Conservation (phyloP, 1,140 invertebrate genomes). For the Euura lappo region DNA sequence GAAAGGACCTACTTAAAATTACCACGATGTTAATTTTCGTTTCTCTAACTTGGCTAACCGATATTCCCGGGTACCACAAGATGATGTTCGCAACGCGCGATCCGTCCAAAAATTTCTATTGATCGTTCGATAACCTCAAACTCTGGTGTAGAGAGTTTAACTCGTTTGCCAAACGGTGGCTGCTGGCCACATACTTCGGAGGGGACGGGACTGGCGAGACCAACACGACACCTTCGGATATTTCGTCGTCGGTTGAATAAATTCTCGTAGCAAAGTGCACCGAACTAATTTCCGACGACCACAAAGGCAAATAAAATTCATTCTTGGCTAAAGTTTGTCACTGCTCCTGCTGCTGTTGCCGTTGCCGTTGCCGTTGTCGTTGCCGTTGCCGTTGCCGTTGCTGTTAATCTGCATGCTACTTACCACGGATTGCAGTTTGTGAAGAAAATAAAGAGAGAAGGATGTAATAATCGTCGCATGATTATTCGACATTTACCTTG, state of each 20-base stretch:
- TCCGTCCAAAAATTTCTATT: slow-evolving; percentile 11
- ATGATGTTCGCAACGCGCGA: neutral
- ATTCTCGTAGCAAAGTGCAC: neutral
- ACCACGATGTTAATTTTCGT: slow-evolving; percentile 1
- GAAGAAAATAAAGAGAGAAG: too few relatives aligned
- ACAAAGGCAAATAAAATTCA: too few relatives aligned
- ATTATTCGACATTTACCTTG: too few relatives aligned
- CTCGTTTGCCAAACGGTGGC: neutral
- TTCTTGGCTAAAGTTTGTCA: too few relatives aligned
- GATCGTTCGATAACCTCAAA: slow-evolving; percentile 12
- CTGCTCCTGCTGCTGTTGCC: too few relatives aligned
- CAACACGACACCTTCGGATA: neutral
- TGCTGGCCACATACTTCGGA: neutral
- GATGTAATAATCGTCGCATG: too few relatives aligned
- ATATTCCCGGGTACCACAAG: neutral
- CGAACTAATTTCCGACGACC: too few relatives aligned
- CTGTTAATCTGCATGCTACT: too few relatives aligned
- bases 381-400: too few relatives aligned
- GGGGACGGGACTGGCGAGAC: neutral
- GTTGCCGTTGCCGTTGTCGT: too few relatives aligned
- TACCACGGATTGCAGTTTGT: too few relatives aligned
- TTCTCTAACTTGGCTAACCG: slow-evolving; percentile 7
- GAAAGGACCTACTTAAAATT: too few relatives aligned
- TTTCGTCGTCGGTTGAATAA: neutral
- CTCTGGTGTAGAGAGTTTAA: neutral